phyloP scores from a whole-genome alignment of 1,140 invertebrate genomes.

The Drosophila nannoptera region DNA sequence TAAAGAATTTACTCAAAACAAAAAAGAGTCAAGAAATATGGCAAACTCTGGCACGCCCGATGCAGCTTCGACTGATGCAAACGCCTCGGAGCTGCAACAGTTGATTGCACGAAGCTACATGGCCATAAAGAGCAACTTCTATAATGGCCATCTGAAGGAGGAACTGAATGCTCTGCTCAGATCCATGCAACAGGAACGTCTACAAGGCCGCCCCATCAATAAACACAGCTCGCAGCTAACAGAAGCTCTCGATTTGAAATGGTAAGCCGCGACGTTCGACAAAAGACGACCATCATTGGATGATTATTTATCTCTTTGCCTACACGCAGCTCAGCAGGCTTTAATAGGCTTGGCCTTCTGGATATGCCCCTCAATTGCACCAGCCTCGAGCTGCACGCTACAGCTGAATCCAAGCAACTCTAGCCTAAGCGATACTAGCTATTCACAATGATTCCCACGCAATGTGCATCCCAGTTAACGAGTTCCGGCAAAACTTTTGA shows the following conservation, averaged over 20 bases:
- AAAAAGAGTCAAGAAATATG: slow-evolving; percentile 12
- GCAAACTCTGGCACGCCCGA: slow-evolving; percentile 19
- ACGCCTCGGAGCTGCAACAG: slow-evolving; percentile 23
- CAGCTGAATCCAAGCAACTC: slow-evolving; percentile 7
- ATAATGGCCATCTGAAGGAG: slow-evolving; percentile 25
- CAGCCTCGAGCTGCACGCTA: slow-evolving; percentile 22
- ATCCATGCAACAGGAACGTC: slow-evolving; percentile 4
- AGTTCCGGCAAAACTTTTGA: background rate
- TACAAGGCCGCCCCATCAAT: background rate
- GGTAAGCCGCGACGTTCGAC: slow-evolving; percentile 1
- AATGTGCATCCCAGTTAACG: slow-evolving; percentile 11
- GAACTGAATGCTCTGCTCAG: slow-evolving; percentile 12
- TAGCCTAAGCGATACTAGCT: background rate
- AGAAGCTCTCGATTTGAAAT: slow-evolving; percentile 25
- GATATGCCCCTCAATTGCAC: slow-evolving; percentile 22
- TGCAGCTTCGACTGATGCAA: slow-evolving; percentile 9
- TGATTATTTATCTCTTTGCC: no score
- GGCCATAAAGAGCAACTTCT: slow-evolving; percentile 31
- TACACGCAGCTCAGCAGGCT: slow-evolving; percentile 13
- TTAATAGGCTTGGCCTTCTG: slow-evolving; percentile 4
- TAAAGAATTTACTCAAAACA: slow-evolving; percentile 13
- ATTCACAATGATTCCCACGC: background rate
- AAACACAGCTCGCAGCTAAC: slow-evolving; percentile 32
- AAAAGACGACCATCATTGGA: background rate
- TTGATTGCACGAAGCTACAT: slow-evolving; percentile 30